Evolutionary conservation across 2,888 invertebrate species (phyloP).

Genomic region (Lysandra coridon): DNA sequence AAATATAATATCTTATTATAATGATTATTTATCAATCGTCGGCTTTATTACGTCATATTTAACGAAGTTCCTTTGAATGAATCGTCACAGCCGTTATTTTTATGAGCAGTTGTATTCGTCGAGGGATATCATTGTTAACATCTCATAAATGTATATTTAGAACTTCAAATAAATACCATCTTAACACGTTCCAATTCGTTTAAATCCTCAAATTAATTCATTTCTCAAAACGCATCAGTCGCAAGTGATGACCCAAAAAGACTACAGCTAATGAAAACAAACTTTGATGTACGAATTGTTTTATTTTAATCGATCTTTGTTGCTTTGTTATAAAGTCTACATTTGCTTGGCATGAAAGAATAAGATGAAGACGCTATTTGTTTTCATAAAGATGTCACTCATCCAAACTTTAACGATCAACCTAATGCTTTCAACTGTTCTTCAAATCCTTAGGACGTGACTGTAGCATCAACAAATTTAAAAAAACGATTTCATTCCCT

Average conservation of each 20-base stretch:
- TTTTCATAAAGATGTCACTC: conserved; percentile 73
- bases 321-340: conserved; percentile 41
- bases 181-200: conserved; percentile 59
- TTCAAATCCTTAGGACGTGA: conserved; percentile 77
- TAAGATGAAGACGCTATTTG: conserved; percentile 43
- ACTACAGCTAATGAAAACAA: conserved; percentile 62
- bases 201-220: conserved; percentile 70
- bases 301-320: conserved; percentile 34
- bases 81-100: conserved; percentile 28
- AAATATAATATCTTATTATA: not conserved
- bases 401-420: conserved; percentile 77
- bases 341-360: conserved; percentile 30
- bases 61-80: not conserved
- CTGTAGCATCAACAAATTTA: conserved; percentile 75
- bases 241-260: conserved; percentile 69
- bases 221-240: conserved; percentile 72
- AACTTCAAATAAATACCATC: conserved; percentile 48
- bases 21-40: not conserved
- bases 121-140: conserved; percentile 31
- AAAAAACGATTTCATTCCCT: conserved; percentile 66
- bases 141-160: conserved; percentile 37
- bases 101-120: conserved; percentile 19
- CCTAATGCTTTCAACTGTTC: conserved; percentile 77
- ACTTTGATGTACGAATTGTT: conserved; percentile 37
- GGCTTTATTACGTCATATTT: not conserved